Conservation (phyloP, 1,140 invertebrate genomes). For the Zelostemma sp. region DNA sequence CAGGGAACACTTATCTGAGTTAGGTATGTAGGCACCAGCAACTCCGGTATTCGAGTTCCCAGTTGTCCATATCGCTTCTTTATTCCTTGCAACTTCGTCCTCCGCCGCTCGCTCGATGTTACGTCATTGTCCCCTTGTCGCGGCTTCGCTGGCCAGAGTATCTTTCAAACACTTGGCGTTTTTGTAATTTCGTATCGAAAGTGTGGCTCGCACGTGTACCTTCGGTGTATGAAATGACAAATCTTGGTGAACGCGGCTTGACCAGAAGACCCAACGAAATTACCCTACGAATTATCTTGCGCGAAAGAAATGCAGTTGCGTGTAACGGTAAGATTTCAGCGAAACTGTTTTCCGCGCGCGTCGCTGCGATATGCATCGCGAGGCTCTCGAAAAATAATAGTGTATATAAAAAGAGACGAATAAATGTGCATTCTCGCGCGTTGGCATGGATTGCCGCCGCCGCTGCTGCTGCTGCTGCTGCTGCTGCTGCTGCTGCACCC, state of each 20-base stretch:
- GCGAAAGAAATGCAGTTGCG: no score
- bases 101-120: not conserved
- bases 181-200: no score
- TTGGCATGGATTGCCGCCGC: constrained; percentile 4
- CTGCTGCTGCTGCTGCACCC: no score
- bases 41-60: not conserved
- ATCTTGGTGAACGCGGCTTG: not conserved
- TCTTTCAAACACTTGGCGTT: no score
- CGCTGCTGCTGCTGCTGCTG: no score
- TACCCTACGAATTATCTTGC: no score
- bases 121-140: no score
- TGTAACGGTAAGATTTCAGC: no score
- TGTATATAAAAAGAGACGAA: not conserved
- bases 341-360: not conserved
- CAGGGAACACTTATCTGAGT: constrained; percentile 50
- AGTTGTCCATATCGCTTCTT: not conserved
- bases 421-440: constrained; percentile 6
- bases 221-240: no score
- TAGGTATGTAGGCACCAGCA: not conserved
- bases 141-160: no score
- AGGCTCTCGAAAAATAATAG: not conserved
- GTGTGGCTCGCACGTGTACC: no score
- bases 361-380: not conserved
- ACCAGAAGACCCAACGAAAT: no score
- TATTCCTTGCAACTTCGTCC: not conserved